Base-by-base conservation (phyloP, 2,888 invertebrate genomes). In the Acholoe squamosa region DNA sequence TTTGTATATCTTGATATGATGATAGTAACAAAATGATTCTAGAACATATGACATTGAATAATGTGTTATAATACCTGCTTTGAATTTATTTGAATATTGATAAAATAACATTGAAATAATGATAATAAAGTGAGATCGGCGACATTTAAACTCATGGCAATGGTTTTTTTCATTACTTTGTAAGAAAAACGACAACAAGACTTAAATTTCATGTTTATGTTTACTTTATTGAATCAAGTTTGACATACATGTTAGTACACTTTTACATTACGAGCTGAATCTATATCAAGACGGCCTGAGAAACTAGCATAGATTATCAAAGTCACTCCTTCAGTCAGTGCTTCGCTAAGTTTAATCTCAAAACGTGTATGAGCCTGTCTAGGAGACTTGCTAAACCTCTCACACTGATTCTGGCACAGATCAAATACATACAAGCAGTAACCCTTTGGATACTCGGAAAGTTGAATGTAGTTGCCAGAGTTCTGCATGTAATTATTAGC, bases 361-460 rank as follows among this genome's bases (percentile, higher is more conserved):
- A 88, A 61, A 14, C 88, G 16, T 16, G 88, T 88, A 25, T 88
- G 88, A 5, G 56, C 88, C 33, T 22, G 51, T 3, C 52, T 14
- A 19, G n/a, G 5, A 3, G 5, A 0, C 16, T 22, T 19, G n/a
- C 3, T 28, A 33, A 31, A 56, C 16, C 54, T 19, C 0, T 52
- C 54, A 56, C 56, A 33, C 7, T 28, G 34, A 0, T 28, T 28
- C 5, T 54, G 1, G 28, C 61, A 56, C 1, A 52, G 0, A 14
- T 52, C 54, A 52, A 88, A 88, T 25, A 52, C 54, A 88, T 54
- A 88, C 19, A 88, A 31, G n/a, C 43, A 54, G 22, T 88, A 54
- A 0, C 89, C 89, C 1, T 61, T 71, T 25, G 5, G 5, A 25
- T 71, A 89, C 0, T 89, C 71, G 14, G 3, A 7, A 0, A 71